Base-by-base conservation (phyloP, 2,113 vertebrate genomes). In the Mohoua ochrocephala region DNA sequence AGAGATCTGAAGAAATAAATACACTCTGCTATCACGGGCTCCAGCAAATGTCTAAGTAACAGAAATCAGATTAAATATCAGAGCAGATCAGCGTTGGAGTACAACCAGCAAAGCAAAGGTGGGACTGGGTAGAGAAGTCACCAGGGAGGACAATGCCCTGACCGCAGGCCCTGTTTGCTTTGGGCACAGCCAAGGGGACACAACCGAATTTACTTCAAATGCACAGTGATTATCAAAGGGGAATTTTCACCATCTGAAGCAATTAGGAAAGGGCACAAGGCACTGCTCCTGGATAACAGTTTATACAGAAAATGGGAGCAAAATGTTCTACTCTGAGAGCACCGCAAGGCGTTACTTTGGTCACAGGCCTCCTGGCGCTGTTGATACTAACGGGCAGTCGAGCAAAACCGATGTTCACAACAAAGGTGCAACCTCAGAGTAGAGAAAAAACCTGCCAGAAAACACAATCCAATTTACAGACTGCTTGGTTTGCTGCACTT, bases 1-100 rank as follows among this genome's bases (percentile, higher is more conserved):
- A 37, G 87, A 96, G 85, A 96, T 71, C 84, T 17, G n/a, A 84
- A 80, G 86, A 63, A 93, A 93, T 92, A 96, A 96, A 96, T 92
- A 95, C 42, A 86, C 57, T 75, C 88, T 19, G 16, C 45, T 87
- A 47, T 87, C 90, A 93, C 0, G 6, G 77, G 89, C 78, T 84
- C 61, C 35, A 84, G 71, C 20, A 64, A 91, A 90, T 3, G 10
- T 39, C 75, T 90, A 35, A 85, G 87, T 39, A 83, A 84, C 31
- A 75, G 24, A 87, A 96, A 94, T 87, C 90, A 96, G 93, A 92
- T 95, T 91, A 94, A 95, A 86, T 86, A 78, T 75, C 86, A 68
- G 64, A 96, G 82, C 63, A 78, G 60, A 78, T 92, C 85, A 95
- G 73, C 11, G 2, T 23, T 15, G 18, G 37, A 73, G 67, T 28